Conservation (phyloP, 2,113 vertebrate genomes). For the Sialia sialis region DNA sequence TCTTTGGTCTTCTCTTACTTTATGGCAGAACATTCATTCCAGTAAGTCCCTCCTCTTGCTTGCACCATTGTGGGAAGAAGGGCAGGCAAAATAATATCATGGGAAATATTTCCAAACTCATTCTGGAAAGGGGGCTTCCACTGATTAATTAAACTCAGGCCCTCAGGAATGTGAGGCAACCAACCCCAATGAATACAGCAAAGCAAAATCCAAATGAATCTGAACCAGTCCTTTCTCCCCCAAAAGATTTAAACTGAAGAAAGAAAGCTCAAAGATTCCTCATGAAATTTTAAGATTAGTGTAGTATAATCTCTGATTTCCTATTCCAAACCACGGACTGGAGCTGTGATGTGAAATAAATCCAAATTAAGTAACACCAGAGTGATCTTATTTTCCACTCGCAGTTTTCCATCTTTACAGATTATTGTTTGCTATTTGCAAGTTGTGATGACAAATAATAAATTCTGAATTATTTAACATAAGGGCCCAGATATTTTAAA, state of each 20-base stretch:
- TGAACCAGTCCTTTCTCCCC: not conserved
- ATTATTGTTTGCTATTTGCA: not conserved
- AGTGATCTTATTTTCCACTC: not conserved
- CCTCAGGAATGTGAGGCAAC: not conserved
- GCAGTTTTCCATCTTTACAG: not conserved
- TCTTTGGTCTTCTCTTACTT: not conserved
- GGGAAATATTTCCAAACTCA: not conserved
- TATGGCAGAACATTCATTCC: not conserved
- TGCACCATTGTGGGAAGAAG: not conserved
- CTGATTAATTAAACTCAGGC: not conserved
- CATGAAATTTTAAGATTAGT: not conserved
- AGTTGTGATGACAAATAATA: not conserved
- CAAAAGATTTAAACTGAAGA: not conserved
- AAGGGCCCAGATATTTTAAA: not conserved
- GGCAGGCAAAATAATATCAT: fast-evolving
- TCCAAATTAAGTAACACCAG: not conserved
- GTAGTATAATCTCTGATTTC: not conserved
- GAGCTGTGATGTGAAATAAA: not conserved
- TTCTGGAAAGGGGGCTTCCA: not conserved
- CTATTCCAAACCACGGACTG: not conserved
- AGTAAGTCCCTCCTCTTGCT: not conserved
- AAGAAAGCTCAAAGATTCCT: not conserved
- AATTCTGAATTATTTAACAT: not conserved
- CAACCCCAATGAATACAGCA: not conserved
- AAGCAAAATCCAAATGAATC: not conserved